Percentiles rank a stretch among this genome's conserved stretches.
These are phyloP conservation scores for Syrphus vitripennis DNA, from an alignment of 2,888 invertebrate species.

Conservation along the genomic window DNA sequence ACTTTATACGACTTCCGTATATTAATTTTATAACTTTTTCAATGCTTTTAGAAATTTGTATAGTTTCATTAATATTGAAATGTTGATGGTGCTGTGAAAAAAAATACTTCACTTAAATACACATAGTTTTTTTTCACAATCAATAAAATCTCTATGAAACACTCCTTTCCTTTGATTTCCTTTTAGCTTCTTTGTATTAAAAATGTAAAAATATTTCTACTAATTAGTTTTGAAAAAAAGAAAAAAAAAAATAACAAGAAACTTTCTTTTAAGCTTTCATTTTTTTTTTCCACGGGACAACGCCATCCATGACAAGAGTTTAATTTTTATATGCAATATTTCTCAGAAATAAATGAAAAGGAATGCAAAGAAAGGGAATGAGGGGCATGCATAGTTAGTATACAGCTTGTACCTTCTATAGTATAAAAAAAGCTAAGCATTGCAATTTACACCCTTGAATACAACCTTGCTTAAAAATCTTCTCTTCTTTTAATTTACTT, in stretches of 20 bases:
- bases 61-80: too few species aligned
- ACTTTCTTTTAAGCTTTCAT: neutral
- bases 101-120: too few species aligned
- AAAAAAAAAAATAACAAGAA: neutral
- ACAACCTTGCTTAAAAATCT: neutral
- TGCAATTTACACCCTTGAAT: neutral
- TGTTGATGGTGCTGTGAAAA: too few species aligned
- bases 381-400: too few species aligned
- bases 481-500: neutral
- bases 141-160: too few species aligned
- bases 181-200: too few species aligned
- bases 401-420: neutral
- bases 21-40: too few species aligned
- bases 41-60: too few species aligned
- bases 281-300: neutral
- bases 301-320: neutral
- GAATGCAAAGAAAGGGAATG: neutral
- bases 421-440: neutral
- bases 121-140: too few species aligned
- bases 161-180: too few species aligned
- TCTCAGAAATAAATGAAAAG: neutral
- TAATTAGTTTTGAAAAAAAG: conserved; percentile 45
- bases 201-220: too few species aligned
- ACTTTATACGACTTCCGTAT: too few species aligned
- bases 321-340: conserved; percentile 5